These are phyloP conservation scores for Rosalia funebris DNA, from an alignment of 2,888 invertebrate species.

Conservation along the genomic window DNA sequence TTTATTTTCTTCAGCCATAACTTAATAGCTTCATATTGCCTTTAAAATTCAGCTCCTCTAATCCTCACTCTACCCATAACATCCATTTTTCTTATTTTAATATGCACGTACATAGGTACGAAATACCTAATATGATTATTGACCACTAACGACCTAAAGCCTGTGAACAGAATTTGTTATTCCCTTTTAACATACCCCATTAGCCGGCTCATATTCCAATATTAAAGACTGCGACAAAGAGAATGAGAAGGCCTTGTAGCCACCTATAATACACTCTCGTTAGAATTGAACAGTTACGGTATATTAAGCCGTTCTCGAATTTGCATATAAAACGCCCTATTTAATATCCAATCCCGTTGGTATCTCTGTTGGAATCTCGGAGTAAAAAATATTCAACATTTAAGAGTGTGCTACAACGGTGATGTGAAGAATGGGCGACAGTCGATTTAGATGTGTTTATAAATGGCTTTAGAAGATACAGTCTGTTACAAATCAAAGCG, in stretches of 20 bases:
- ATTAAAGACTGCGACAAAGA: constrained; percentile 11
- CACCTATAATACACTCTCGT: constrained; percentile 30
- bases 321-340: constrained; percentile 47
- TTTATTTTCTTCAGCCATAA: too few relatives aligned
- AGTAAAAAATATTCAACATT: constrained; percentile 12
- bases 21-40: too few relatives aligned
- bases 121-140: too few relatives aligned
- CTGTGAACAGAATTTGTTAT: background rate
- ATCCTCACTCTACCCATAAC: too few relatives aligned
- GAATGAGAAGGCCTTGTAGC: constrained; percentile 11
- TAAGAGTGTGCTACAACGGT: constrained; percentile 1
- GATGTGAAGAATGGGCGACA: constrained; percentile 9
- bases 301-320: constrained; percentile 40
- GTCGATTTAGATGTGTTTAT: constrained; percentile 5
- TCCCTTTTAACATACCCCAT: constrained; percentile 12
- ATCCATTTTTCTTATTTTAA: too few relatives aligned
- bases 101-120: too few relatives aligned
- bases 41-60: too few relatives aligned
- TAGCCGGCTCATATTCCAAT: constrained; percentile 13
- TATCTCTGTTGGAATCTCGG: constrained; percentile 22
- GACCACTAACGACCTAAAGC: too few relatives aligned
- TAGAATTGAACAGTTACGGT: constrained; percentile 39
- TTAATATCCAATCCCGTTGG: constrained; percentile 32
- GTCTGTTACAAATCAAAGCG: too few relatives aligned
- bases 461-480: too few relatives aligned